Evolutionary conservation across 2,113 vertebrate species (phyloP).

Genomic region (Oophaga pumilio): DNA sequence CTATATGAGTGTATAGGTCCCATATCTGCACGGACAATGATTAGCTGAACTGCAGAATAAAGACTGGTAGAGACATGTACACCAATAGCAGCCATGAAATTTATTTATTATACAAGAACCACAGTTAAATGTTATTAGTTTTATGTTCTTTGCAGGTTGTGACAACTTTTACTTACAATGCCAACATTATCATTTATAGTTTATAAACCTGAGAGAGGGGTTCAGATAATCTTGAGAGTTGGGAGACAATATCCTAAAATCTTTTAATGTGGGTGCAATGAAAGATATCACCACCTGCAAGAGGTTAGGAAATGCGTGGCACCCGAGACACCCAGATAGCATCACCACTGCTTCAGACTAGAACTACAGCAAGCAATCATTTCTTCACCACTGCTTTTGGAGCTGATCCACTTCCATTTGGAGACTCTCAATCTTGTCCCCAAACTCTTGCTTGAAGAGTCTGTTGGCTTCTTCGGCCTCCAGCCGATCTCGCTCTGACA

Average conservation of each 20-base stretch:
- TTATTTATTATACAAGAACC: neutral
- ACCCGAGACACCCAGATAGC: conserved; percentile 35
- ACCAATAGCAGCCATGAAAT: neutral
- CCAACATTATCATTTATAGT: neutral
- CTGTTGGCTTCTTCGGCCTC: conserved; percentile 88
- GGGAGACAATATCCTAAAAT: neutral
- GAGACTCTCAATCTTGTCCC: conserved; percentile 95
- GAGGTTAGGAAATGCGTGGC: conserved; percentile 35
- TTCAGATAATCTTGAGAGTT: neutral
- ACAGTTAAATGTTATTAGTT: neutral
- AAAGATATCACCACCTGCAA: conserved; percentile 54
- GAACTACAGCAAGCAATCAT: conserved; percentile 53
- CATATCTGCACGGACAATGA: neutral
- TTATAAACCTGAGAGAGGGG: neutral
- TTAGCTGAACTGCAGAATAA: neutral
- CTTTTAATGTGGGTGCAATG: conserved; percentile 6
- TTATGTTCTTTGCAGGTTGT: conserved; percentile 49
- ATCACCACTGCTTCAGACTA: conserved; percentile 36
- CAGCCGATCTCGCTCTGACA: conserved; percentile 83
- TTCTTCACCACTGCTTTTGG: conserved; percentile 83
- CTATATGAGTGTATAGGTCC: neutral
- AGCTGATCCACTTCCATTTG: conserved; percentile 89
- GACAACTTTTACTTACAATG: conserved; percentile 15
- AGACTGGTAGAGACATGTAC: neutral
- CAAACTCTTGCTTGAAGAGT: conserved; percentile 97